Evolutionary conservation across 2,888 invertebrate genomes (phyloP), one percentile per base, ranked within the genome.

Genomic region (Prenolepis imparis): DNA sequence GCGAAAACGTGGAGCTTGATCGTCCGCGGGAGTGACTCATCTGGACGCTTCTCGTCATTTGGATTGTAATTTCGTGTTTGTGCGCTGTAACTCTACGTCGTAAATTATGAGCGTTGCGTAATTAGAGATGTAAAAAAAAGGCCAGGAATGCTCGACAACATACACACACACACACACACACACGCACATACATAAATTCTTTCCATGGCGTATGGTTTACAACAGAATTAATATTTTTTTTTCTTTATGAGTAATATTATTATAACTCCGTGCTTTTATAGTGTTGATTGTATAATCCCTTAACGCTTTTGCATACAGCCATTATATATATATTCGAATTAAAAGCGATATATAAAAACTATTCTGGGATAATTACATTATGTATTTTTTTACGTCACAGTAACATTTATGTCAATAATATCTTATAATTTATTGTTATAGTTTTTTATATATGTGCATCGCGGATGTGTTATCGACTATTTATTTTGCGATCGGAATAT

Each of bases 251-350:
- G 12, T 32, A 52, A 44, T 63, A 70, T 73, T 82, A n/a, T n/a
- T n/a, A n/a, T n/a, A 80, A 64, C 67, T 57, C 57, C 57, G 21
- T 75, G 84, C 84, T 87, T 84, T 89, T 84, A n/a, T n/a, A 88
- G 66, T 48, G 78, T 75, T 87, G 85, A 89, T 89, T 84, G 36
- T 32, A 85, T 87, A 88, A 86, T 77, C 61, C 11, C 32, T 52
- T 52, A 39, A 12, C 15, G 32, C 12, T 12, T 15, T 52, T 39
- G 5, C 3, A 3, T 36, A 3, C 28, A 15, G 15, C 1, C 9
- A 5, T 72, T 32, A 32, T 21, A 41, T 57, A 15, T n/a, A n/a
- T n/a, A 8, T 52, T 24, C 15, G 41, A 5, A 70, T 15, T 28
- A 68, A n/a, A 41, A 68, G n/a, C 21, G 1, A 63, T 24, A 24